Conservation (phyloP, 2,113 vertebrate genomes). For the Parotia lawesii region DNA sequence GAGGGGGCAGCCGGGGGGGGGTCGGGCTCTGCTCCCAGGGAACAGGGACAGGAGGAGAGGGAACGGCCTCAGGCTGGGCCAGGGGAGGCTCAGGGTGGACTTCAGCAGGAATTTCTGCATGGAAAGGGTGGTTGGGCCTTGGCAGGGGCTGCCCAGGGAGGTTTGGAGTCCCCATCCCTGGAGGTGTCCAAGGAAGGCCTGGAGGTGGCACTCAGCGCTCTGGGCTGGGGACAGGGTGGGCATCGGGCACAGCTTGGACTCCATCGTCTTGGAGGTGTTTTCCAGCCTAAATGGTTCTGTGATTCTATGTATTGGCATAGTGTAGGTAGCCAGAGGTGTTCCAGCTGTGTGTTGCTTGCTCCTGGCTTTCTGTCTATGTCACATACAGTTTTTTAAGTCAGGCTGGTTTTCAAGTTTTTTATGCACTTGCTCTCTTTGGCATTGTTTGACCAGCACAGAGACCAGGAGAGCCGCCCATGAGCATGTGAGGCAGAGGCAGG, state of each 20-base stretch:
- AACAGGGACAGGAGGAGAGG: too few species aligned
- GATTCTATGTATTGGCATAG: not conserved
- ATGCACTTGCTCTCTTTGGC: not conserved
- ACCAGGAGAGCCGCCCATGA: not conserved
- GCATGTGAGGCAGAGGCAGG: not conserved
- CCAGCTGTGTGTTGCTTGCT: not conserved
- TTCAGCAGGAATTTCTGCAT: too few species aligned
- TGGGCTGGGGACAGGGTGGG: not conserved
- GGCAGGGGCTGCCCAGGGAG: not conserved
- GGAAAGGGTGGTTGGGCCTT: too few species aligned
- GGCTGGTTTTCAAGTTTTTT: not conserved
- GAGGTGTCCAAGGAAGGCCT: not conserved
- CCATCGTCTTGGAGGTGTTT: not conserved
- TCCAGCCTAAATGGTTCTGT: not conserved
- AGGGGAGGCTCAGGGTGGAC: too few species aligned
- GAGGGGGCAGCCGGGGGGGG: too few species aligned
- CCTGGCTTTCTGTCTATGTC: not conserved
- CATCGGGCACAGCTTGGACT: not conserved
- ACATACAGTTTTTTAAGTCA: not conserved
- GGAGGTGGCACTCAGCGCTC: not conserved
- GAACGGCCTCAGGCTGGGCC: too few species aligned
- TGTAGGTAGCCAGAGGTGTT: not conserved
- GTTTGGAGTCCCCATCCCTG: too few species aligned
- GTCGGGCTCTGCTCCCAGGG: too few species aligned
- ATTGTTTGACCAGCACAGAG: fast-evolving